Evolutionary conservation across 1,140 invertebrate species (phyloP), one percentile per base, ranked within the genome.

Genomic region (Pseudomyrmex cubaensis): DNA sequence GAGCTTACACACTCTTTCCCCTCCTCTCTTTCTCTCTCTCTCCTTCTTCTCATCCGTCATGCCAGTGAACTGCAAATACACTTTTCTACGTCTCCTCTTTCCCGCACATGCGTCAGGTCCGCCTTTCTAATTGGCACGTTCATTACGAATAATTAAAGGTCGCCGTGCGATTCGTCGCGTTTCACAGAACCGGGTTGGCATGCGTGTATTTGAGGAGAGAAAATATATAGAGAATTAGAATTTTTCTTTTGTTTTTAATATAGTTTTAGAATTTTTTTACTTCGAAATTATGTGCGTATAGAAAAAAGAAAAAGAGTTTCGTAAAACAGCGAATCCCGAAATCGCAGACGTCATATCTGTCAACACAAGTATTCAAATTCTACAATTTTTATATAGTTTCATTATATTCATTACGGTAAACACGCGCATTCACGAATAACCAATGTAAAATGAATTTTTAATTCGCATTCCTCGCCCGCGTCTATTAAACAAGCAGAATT

Each of bases 81-180:
- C 13, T 52, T 46, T 7, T 20, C 52, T 13, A 25, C 44, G 50
- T 62, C 46, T 66, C 17, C 10, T 84, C 61, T 9, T 5, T 2
- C 50, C 62, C 35, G 35, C 35, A 35, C 35, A 5, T 12, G 10
- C 13, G 10, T 74, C 61, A 17, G 22, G 46, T 57, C 59, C 46
- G 57, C 50, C 75, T 20, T 76, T 89, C 85, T 89, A 89, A 89
- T 89, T 88, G 86, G 85, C 77, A 77, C 83, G 75, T 89, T 89
- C 74, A 88, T 89, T 86, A 84, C 82, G 35, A 35, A 20, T 73
- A 82, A 86, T 87, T 73, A 88, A 88, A 88, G 86, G 13, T 61
- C 50, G 50, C 25, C 73, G 77, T 72, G 54, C 52, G 76, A 88
- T 88, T 88, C 73, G 84, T 84, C 86, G 69, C 72, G 72, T 88